These are phyloP conservation scores for Calidris pugnax DNA, from an alignment of 2,113 vertebrate genomes.

Conservation along the genomic window DNA sequence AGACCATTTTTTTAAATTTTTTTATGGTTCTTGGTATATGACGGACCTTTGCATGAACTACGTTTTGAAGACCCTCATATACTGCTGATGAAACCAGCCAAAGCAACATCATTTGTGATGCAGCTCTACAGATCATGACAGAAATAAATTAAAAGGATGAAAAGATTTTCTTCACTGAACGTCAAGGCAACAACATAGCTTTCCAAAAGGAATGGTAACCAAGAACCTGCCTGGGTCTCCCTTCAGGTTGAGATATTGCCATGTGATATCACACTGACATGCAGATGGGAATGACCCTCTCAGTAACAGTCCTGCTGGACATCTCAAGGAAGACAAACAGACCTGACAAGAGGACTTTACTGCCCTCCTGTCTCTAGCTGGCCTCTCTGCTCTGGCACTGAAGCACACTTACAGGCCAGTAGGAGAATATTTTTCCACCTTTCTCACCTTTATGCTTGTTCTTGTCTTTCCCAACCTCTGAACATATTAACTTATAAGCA, in stretches of 20 bases:
- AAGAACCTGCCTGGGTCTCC: neutral
- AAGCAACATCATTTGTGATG: neutral
- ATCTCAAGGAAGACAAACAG: neutral
- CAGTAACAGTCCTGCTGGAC: too few species aligned
- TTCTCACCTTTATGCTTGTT: neutral
- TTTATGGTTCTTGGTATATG: neutral
- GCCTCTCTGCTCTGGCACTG: neutral
- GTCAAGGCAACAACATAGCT: neutral
- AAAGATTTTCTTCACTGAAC: neutral
- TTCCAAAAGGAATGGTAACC: neutral
- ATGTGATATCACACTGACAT: neutral
- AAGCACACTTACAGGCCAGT: neutral
- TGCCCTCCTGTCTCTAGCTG: neutral
- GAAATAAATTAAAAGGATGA: neutral
- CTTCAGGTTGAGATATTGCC: neutral
- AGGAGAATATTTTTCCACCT: neutral
- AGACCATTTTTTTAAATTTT: rapidly evolving
- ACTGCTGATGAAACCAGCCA: neutral
- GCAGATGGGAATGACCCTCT: neutral
- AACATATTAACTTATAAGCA: neutral
- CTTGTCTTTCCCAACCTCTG: neutral
- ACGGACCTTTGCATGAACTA: neutral
- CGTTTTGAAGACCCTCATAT: neutral
- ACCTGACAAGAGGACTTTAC: neutral
- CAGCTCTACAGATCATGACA: neutral